Evolutionary conservation across 2,113 vertebrate species (phyloP).

Genomic region (Albula glossodonta): DNA sequence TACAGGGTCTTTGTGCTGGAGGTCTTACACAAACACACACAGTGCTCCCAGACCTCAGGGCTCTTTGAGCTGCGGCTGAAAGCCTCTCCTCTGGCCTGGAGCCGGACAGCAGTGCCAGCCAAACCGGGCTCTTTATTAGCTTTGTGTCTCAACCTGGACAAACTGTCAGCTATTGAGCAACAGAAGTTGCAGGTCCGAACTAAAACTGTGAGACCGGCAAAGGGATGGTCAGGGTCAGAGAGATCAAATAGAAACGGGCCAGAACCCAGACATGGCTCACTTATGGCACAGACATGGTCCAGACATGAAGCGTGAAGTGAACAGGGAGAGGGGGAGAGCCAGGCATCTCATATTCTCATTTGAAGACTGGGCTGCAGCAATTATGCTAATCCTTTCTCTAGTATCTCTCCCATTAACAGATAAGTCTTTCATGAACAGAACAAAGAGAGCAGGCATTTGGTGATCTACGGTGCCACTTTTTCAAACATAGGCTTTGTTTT

Average conservation of each 20-base stretch:
- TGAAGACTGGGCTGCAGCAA: constrained; percentile 43
- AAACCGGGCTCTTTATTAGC: background rate
- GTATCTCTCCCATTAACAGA: constrained; percentile 28
- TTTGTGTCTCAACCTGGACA: background rate
- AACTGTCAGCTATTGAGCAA: background rate
- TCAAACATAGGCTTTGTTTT: too few species aligned
- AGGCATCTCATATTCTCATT: constrained; percentile 42
- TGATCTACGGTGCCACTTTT: too few species aligned
- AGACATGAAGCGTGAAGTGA: too few species aligned
- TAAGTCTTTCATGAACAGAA: constrained; percentile 25
- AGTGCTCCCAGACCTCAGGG: background rate
- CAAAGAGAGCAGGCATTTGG: background rate
- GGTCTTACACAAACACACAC: too few species aligned
- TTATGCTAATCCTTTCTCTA: constrained; percentile 47
- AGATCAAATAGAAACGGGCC: background rate
- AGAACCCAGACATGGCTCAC: too few species aligned
- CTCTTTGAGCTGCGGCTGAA: background rate
- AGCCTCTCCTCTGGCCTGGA: background rate
- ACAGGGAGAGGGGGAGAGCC: too few species aligned
- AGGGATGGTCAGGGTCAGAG: constrained; percentile 5
- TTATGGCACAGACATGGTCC: too few species aligned
- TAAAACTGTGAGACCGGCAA: background rate
- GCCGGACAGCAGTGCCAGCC: background rate
- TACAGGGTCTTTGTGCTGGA: too few species aligned
- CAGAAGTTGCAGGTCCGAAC: background rate